phyloP scores from a whole-genome alignment of 2,113 vertebrate genomes.

The Hydrochoerus hydrochaeris region DNA sequence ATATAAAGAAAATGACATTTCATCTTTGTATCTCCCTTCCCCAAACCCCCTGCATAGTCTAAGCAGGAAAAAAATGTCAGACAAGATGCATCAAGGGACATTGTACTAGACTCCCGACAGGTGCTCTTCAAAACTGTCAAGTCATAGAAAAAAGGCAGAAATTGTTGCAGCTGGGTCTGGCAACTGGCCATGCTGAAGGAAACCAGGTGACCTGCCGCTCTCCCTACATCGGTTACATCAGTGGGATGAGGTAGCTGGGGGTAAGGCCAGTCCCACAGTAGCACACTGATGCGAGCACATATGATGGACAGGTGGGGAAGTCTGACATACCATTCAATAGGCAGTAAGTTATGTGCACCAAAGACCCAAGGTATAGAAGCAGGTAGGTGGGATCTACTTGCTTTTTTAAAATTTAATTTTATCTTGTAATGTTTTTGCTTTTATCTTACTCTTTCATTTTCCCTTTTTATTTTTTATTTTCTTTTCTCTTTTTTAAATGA shows the following conservation, averaged over 20 bases:
- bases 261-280: neutral
- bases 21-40: neutral
- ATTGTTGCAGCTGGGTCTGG: neutral
- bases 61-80: neutral
- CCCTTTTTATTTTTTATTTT: neutral
- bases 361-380: neutral
- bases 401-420: neutral
- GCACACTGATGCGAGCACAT: neutral
- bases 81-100: neutral
- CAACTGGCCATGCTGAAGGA: neutral
- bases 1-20: neutral
- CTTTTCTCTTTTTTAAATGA: neutral
- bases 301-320: too few relatives aligned
- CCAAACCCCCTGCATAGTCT: neutral
- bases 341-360: neutral
- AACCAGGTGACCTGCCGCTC: neutral
- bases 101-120: neutral
- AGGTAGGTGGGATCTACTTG: neutral
- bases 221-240: neutral
- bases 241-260: neutral
- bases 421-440: too few relatives aligned
- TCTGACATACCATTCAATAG: too few relatives aligned
- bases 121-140: neutral
- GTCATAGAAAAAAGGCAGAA: neutral
- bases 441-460: too few relatives aligned